A percentile compares a stretch with the other conserved stretches of the same genome.
Evolutionary conservation across 2,888 invertebrate species (phyloP).

Genomic region (Oscheius myriophilus): DNA sequence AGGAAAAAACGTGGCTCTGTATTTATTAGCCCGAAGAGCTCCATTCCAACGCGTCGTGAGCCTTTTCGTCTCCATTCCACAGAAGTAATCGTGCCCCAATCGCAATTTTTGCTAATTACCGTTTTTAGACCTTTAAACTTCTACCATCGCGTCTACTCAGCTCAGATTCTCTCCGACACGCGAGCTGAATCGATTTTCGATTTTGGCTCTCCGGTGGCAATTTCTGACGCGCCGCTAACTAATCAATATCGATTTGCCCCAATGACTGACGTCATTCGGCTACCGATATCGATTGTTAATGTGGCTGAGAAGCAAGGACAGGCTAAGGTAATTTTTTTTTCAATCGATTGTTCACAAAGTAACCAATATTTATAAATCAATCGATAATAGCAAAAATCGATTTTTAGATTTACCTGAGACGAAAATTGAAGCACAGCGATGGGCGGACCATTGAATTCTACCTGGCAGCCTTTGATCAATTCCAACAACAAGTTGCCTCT

Average conservation of each 20-base stretch:
- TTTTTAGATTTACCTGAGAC: slow-evolving; percentile 10
- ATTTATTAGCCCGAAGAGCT: slow-evolving; percentile 8
- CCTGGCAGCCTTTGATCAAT: slow-evolving; percentile 16
- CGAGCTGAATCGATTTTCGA: slow-evolving; percentile 4
- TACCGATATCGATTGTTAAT: slow-evolving; percentile 14
- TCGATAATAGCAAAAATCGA: too few relatives aligned
- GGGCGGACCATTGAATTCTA: slow-evolving; percentile 14
- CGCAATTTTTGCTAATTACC: slow-evolving; percentile 9
- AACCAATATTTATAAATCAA: too few relatives aligned
- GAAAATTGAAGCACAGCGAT: slow-evolving; percentile 7
- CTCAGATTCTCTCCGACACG: slow-evolving; percentile 19
- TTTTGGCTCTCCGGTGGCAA: slow-evolving; percentile 20
- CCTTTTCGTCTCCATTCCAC: slow-evolving; percentile 9
- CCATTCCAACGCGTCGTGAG: slow-evolving; percentile 27
- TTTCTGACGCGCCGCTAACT: not conserved
- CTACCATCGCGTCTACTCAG: slow-evolving; percentile 20
- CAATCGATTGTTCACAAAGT: too few relatives aligned
- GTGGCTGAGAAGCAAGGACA: slow-evolving; percentile 13
- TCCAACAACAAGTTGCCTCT: slow-evolving; percentile 17
- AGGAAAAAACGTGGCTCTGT: slow-evolving; percentile 11
- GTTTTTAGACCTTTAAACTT: slow-evolving; percentile 11
- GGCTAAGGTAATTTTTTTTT: slow-evolving; percentile 5
- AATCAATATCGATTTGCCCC: slow-evolving; percentile 13
- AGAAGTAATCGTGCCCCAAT: not conserved
- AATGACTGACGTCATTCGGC: slow-evolving; percentile 9